Evolutionary conservation across 2,113 vertebrate genomes (phyloP).

Genomic region (Excalfactoria chinensis): DNA sequence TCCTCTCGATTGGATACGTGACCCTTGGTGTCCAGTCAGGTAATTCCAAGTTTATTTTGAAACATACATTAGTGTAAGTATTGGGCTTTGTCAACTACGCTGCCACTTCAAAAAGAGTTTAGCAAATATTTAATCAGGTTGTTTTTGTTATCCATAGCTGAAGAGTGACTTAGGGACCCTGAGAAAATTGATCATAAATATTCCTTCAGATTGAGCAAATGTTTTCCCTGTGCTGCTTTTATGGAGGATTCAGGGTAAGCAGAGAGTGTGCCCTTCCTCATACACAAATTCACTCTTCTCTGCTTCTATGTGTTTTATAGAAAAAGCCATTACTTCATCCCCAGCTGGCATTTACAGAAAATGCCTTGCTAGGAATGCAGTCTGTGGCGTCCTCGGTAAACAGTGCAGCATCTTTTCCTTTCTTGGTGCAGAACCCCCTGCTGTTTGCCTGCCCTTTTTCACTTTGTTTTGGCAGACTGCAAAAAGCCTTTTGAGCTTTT

Average conservation of each 20-base stretch:
- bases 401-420: constrained; percentile 13
- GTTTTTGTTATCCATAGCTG: background rate
- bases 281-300: background rate
- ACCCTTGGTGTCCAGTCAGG: background rate
- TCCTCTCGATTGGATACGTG: background rate
- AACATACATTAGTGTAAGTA: background rate
- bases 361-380: constrained; percentile 13
- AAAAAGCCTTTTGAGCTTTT: background rate
- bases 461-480: constrained; percentile 47
- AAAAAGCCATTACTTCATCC: background rate
- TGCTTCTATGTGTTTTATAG: background rate
- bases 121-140: background rate
- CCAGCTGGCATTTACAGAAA: constrained; percentile 20
- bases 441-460: constrained; percentile 32
- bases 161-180: background rate
- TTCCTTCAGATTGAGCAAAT: background rate
- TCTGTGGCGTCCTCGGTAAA: constrained; percentile 19
- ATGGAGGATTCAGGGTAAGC: background rate
- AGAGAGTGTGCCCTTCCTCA: background rate
- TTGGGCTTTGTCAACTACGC: background rate
- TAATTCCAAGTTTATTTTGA: constrained; percentile 12
- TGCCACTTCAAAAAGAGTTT: background rate
- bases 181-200: background rate
- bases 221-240: background rate
- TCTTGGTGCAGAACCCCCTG: constrained; percentile 1